Conservation (phyloP, 2,113 vertebrate species). For the Cebus imitator region DNA sequence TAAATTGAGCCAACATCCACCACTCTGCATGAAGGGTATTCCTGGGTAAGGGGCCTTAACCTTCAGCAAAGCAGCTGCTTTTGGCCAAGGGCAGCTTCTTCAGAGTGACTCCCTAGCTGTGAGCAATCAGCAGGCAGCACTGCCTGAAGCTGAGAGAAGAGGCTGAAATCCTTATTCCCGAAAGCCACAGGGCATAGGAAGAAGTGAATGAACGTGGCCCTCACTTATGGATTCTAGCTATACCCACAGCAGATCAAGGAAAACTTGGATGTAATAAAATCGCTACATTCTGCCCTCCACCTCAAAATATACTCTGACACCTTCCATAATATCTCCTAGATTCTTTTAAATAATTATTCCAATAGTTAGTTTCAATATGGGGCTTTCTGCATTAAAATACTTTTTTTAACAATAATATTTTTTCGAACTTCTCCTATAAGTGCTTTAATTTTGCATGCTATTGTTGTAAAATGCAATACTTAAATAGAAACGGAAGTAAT, state of each 20-base stretch:
- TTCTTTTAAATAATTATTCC: background rate
- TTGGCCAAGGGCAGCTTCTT: background rate
- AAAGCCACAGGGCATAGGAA: background rate
- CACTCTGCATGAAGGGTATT: background rate
- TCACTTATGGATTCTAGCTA: background rate
- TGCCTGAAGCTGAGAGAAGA: background rate
- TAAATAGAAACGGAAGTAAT: background rate
- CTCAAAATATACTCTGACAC: background rate
- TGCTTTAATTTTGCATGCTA: conserved; percentile 15
- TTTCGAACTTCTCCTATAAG: background rate
- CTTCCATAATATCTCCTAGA: background rate
- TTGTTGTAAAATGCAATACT: conserved; percentile 6
- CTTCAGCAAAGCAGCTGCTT: background rate
- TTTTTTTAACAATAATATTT: conserved; percentile 14
- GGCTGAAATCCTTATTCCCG: background rate
- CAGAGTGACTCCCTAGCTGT: background rate
- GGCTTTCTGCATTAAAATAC: background rate
- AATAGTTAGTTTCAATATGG: background rate
- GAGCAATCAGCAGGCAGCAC: background rate
- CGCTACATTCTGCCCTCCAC: background rate
- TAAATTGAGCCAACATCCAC: background rate
- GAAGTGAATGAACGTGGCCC: too few relatives aligned
- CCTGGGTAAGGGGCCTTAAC: background rate
- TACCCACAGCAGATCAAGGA: background rate
- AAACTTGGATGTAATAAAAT: background rate